phyloP scores from a whole-genome alignment of 2,888 invertebrate genomes.

The Hanleya hanleyi region DNA sequence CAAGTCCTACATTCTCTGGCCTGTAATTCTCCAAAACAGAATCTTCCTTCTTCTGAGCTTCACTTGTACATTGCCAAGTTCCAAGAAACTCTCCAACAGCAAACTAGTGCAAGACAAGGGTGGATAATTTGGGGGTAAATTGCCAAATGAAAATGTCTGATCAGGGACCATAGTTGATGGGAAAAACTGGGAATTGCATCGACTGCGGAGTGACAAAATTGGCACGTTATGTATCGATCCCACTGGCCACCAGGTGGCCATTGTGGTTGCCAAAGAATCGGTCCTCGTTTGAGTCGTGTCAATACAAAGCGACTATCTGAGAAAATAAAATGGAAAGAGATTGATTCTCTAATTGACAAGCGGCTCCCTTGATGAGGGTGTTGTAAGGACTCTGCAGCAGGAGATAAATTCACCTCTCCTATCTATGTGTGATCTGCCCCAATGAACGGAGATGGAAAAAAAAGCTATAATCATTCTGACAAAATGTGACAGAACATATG shows the following conservation, averaged over 20 bases:
- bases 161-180: too few relatives aligned
- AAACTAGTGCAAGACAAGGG: too few relatives aligned
- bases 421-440: conserved; percentile 2
- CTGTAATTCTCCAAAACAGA: too few relatives aligned
- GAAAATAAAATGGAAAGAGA: conserved; percentile 1
- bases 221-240: neutral
- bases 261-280: neutral
- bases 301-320: conserved; percentile 2
- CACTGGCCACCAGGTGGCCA: neutral
- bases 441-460: neutral
- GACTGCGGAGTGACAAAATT: neutral
- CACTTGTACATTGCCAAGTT: too few relatives aligned
- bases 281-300: neutral
- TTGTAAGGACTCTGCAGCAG: neutral
- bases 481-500: too few relatives aligned
- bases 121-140: too few relatives aligned
- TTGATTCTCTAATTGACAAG: conserved; percentile 4
- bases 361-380: neutral
- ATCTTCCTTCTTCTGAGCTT: too few relatives aligned
- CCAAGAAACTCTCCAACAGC: too few relatives aligned
- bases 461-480: too few relatives aligned
- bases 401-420: neutral
- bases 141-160: too few relatives aligned
- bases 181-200: neutral
- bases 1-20: too few relatives aligned